Evolutionary conservation across 2,888 invertebrate genomes (phyloP), one percentile per base, ranked within the genome.

Genomic region (Parnassius smintheus): DNA sequence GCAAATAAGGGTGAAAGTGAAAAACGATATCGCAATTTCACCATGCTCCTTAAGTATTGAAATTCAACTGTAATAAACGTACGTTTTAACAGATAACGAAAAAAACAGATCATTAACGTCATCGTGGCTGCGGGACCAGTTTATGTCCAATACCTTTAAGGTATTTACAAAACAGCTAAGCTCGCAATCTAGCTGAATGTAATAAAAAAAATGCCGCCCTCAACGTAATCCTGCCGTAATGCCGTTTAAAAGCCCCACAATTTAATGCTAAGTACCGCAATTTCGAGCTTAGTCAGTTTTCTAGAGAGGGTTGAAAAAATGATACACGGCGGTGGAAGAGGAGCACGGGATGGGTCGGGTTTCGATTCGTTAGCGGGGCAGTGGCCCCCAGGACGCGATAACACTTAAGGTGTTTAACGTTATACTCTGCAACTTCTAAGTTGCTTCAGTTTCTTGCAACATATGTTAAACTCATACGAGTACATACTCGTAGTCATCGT

Each of bases 231-330:
- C 85, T 71, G 72, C 75, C 67, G 77, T 80, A 87, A 87, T 82
- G 77, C 81, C 85, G 82, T 83, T 87, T 84, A 87, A 88, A 81
- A 82, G 80, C 81, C 82, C 80, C 80, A 85, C 86, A 86, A 90
- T 90, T 90, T 91, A 88, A 89, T 88, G 85, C 82, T 89, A 88
- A 90, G 89, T 86, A 86, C 85, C 82, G 86, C 87, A 85, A 88
- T 91, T 86, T 87, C 78, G 81, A 84, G 83, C 74, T 74, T 78
- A 83, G 81, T 78, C 77, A 75, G 79, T 78, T 73, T 72, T 82
- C 72, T 69, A 71, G 81, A 83, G 86, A 80, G 85, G 85, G 82
- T 87, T 86, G 80, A 86, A 87, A 88, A 87, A 86, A 87, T 87
- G 85, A 88, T 88, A 86, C 83, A 87, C 82, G 78, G 68, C 70